A percentile compares a stretch with the other conserved stretches of the same genome.
phyloP scores from a whole-genome alignment of 2,797 vertebrate genomes.

The Mycteria americana region DNA sequence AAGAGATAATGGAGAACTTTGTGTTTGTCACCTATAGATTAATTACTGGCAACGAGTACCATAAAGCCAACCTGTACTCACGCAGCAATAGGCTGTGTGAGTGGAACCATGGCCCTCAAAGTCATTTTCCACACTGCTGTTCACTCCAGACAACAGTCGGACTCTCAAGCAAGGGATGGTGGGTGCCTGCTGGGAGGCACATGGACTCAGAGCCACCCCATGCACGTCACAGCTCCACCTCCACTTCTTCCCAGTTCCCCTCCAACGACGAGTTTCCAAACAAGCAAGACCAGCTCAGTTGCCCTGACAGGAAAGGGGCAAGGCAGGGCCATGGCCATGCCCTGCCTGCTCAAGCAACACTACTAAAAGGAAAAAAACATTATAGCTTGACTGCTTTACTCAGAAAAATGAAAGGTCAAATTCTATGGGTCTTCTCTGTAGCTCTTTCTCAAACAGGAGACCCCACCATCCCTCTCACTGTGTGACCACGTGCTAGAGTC shows the following conservation, averaged over 20 bases:
- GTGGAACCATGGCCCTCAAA: neutral
- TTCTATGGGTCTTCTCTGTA: neutral
- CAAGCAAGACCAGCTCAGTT: neutral
- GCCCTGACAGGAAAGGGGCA: neutral
- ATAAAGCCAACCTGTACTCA: neutral
- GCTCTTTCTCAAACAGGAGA: neutral
- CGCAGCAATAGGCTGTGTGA: rapidly evolving
- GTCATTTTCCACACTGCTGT: neutral
- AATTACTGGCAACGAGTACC: neutral
- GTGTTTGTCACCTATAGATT: neutral
- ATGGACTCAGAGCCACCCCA: neutral
- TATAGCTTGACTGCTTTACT: neutral
- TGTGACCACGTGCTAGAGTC: neutral
- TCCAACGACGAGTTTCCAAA: neutral
- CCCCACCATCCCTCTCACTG: neutral
- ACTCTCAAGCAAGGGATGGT: neutral
- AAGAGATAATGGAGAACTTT: neutral
- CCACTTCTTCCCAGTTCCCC: neutral
- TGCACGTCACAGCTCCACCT: neutral
- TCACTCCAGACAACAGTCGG: neutral
- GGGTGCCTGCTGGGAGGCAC: neutral
- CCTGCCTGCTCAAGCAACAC: neutral
- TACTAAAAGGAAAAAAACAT: neutral
- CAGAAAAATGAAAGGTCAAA: neutral
- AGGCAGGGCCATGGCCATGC: neutral